Conservation (phyloP, 2,797 vertebrate species). For the Potorous gilbertii region DNA sequence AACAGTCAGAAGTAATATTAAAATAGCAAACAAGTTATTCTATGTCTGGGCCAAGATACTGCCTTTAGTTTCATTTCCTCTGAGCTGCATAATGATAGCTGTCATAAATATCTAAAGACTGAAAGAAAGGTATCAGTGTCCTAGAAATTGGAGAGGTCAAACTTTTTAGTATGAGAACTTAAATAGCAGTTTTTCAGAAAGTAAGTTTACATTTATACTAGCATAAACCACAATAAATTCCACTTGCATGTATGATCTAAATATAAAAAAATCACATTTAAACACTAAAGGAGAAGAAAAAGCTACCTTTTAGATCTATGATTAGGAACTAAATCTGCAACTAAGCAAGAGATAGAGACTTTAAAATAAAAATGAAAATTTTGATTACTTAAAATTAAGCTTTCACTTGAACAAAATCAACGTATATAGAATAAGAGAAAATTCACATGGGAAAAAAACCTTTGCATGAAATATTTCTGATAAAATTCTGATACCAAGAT, state of each 20-base stretch:
- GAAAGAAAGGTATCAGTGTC: not conserved
- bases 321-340: not conserved
- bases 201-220: not conserved
- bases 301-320: not conserved
- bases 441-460: not conserved
- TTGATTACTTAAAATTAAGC: constrained; percentile 23
- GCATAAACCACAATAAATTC: not conserved
- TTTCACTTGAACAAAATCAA: constrained; percentile 5
- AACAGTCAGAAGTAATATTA: not conserved
- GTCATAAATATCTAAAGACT: not conserved
- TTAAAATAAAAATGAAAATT: not conserved
- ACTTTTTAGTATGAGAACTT: not conserved
- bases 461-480: not conserved
- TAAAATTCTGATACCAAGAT: not conserved
- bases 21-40: not conserved
- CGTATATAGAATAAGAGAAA: not conserved
- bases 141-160: not conserved
- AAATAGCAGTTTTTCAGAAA: not conserved
- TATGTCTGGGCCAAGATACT: not conserved
- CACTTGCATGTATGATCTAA: not conserved
- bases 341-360: not conserved
- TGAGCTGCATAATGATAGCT: not conserved
- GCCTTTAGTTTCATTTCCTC: not conserved
- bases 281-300: not conserved
- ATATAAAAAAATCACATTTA: not conserved